Percentiles rank a stretch among this genome's conserved stretches.
These are phyloP conservation scores for Petrophora chlorosata DNA, from an alignment of 2,888 invertebrate species.

Conservation along the genomic window DNA sequence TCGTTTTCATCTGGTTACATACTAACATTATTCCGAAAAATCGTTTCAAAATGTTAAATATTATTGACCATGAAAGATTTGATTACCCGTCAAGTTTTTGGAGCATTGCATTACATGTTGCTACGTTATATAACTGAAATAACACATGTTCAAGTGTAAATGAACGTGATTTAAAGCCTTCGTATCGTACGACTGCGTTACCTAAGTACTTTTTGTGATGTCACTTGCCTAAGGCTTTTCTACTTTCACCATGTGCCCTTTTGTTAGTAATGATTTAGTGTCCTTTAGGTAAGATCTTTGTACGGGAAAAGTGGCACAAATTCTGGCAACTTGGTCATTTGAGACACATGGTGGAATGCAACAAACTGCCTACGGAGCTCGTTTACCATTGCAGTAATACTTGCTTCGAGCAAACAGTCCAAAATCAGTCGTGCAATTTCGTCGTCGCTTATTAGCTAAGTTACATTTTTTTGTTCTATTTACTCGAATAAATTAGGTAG, in stretches of 20 bases:
- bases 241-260: slow-evolving; percentile 22
- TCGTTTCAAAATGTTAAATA: too few relatives aligned
- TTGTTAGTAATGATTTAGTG: slow-evolving; percentile 4
- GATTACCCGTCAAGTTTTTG: not conserved
- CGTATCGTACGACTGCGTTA: not conserved
- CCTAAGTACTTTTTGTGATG: not conserved
- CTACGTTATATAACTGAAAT: not conserved
- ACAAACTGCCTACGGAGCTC: too few relatives aligned
- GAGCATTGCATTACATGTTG: slow-evolving; percentile 11
- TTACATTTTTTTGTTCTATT: too few relatives aligned
- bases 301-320: slow-evolving; percentile 6
- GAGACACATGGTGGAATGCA: too few relatives aligned
- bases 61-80: not conserved
- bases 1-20: too few relatives aligned
- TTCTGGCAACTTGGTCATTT: too few relatives aligned
- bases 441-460: too few relatives aligned
- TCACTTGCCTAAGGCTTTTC: not conserved
- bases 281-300: slow-evolving; percentile 11
- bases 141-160: slow-evolving; percentile 6
- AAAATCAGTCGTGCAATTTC: too few relatives aligned
- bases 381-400: too few relatives aligned
- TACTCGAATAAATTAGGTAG: too few relatives aligned
- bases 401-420: too few relatives aligned
- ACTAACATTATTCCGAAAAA: too few relatives aligned
- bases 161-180: slow-evolving; percentile 13